phyloP scores from a whole-genome alignment of 2,888 invertebrate genomes.

The Heliconius cydno region DNA sequence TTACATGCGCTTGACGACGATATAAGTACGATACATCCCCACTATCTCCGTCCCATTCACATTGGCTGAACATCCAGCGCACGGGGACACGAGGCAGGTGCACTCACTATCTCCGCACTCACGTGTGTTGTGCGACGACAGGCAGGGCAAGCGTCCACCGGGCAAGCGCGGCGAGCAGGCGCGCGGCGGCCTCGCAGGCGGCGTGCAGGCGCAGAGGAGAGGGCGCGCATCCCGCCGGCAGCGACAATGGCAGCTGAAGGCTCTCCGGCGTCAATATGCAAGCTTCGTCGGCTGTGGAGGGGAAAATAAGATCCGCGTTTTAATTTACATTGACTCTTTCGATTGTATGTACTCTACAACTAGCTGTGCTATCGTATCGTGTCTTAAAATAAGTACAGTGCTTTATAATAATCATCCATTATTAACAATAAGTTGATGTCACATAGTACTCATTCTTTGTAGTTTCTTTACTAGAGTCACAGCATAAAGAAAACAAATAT shows the following conservation, averaged over 20 bases:
- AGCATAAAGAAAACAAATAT: too few relatives aligned
- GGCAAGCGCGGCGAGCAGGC: slow-evolving; percentile 94
- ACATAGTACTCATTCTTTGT: too few relatives aligned
- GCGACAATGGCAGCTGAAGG: slow-evolving; percentile 78
- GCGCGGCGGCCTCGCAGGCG: slow-evolving; percentile 96
- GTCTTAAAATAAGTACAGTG: too few relatives aligned
- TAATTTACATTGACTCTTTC: neutral
- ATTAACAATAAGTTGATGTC: too few relatives aligned
- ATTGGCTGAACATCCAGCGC: too few relatives aligned
- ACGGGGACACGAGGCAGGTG: too few relatives aligned
- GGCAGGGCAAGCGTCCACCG: slow-evolving; percentile 95
- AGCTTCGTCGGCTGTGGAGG: slow-evolving; percentile 49
- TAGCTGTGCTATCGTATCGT: too few relatives aligned
- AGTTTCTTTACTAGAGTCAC: too few relatives aligned
- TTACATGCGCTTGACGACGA: neutral
- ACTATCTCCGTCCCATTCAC: neutral
- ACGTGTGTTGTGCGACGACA: slow-evolving; percentile 91
- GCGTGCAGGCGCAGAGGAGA: slow-evolving; percentile 96
- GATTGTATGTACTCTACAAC: too few relatives aligned
- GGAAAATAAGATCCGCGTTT: neutral
- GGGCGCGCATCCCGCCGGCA: slow-evolving; percentile 90
- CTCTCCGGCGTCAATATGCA: slow-evolving; percentile 60
- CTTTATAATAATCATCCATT: too few relatives aligned
- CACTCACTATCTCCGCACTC: slow-evolving; percentile 37
- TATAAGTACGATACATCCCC: too few relatives aligned